Evolutionary conservation across 2,797 vertebrate genomes (phyloP).

Genomic region (Momotus momota): DNA sequence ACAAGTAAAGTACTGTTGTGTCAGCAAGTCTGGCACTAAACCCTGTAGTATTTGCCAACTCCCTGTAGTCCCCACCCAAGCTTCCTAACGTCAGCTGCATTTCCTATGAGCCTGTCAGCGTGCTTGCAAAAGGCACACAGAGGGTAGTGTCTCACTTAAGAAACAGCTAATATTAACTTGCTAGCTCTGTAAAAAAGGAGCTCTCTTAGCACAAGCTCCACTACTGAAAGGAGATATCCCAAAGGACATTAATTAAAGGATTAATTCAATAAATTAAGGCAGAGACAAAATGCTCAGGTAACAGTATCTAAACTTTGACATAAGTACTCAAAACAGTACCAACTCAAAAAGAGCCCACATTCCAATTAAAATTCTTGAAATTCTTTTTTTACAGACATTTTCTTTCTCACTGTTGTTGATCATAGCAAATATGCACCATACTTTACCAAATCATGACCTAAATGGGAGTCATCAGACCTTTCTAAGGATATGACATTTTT

Average conservation of each 20-base stretch:
- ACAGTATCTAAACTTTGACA: neutral
- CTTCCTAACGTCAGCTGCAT: constrained; percentile 57
- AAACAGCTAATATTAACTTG: neutral
- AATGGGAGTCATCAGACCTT: neutral
- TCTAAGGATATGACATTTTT: neutral
- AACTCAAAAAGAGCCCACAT: neutral
- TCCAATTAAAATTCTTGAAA: neutral
- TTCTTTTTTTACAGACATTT: neutral
- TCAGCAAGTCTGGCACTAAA: constrained; percentile 50
- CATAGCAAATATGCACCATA: neutral
- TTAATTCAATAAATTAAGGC: neutral
- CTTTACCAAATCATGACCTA: neutral
- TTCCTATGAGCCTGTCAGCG: constrained; percentile 38
- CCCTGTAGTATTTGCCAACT: constrained; percentile 43
- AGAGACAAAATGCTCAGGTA: neutral
- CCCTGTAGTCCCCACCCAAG: constrained; percentile 44
- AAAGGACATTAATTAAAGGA: neutral
- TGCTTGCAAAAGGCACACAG: constrained; percentile 49
- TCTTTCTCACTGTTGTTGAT: neutral
- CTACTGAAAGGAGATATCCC: neutral
- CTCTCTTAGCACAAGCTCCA: neutral
- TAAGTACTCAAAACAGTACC: neutral
- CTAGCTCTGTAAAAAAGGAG: neutral
- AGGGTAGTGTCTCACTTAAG: constrained; percentile 16
- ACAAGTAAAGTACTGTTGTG: constrained; percentile 46